Evolutionary conservation across 2,888 invertebrate species (phyloP).

Genomic region (Petrophora chlorosata): DNA sequence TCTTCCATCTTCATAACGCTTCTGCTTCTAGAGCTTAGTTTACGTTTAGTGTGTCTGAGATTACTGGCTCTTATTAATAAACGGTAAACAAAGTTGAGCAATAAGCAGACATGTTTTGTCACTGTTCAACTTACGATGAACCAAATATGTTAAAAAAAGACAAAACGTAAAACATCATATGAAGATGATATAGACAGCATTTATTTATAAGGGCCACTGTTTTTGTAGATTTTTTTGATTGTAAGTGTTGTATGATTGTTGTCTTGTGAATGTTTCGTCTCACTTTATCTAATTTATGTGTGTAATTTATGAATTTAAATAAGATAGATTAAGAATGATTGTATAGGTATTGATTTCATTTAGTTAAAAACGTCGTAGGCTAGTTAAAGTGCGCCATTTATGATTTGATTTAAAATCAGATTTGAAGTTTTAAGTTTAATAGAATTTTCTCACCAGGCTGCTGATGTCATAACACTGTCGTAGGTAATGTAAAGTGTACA

Average conservation of each 20-base stretch:
- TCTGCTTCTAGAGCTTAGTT: constrained; percentile 57
- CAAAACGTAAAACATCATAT: too few species aligned
- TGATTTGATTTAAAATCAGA: constrained; percentile 2
- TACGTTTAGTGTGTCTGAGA: constrained; percentile 33
- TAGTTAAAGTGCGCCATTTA: constrained; percentile 17
- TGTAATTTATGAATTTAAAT: too few species aligned
- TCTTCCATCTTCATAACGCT: constrained; percentile 60
- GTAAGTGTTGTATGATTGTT: background rate
- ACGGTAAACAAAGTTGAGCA: too few species aligned
- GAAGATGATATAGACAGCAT: too few species aligned
- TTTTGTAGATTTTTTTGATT: constrained; percentile 14
- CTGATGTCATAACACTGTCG: constrained; percentile 24
- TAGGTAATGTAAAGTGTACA: constrained; percentile 14
- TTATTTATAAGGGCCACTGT: too few species aligned
- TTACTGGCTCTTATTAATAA: too few species aligned
- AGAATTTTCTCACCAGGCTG: constrained; percentile 19
- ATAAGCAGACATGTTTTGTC: too few species aligned
- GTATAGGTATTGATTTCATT: background rate
- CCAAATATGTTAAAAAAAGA: too few species aligned
- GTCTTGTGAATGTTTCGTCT: constrained; percentile 1
- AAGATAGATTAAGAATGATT: background rate
- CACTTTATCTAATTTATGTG: too few species aligned
- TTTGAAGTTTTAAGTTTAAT: constrained; percentile 13
- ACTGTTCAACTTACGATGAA: too few species aligned
- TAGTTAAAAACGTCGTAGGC: constrained; percentile 22